These are phyloP conservation scores for Ploceus nigricollis DNA, from an alignment of 2,113 vertebrate species.

Conservation along the genomic window DNA sequence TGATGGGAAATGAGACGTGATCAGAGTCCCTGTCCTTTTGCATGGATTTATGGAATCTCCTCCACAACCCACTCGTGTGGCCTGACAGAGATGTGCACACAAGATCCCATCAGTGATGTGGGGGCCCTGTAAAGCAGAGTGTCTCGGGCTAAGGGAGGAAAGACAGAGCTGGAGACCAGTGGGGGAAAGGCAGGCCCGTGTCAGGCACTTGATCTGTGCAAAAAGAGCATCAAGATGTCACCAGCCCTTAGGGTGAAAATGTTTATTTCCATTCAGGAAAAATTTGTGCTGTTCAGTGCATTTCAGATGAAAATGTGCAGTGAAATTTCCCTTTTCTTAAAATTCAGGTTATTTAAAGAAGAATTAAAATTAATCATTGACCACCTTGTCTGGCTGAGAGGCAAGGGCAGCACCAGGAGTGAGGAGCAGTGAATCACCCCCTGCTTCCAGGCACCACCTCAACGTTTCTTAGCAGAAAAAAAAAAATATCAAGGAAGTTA, in stretches of 20 bases:
- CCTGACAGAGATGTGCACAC: accelerated
- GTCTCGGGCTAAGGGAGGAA: not conserved
- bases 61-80: accelerated
- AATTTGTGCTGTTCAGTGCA: not conserved
- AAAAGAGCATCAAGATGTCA: not conserved
- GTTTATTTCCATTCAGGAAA: not conserved
- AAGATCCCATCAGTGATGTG: not conserved
- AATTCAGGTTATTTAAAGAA: not conserved
- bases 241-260: not conserved
- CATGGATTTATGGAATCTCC: not conserved
- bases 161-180: not conserved
- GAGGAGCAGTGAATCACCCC: not conserved
- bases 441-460: not conserved
- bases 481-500: not conserved
- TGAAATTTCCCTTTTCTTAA: not conserved
- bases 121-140: not conserved
- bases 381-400: not conserved
- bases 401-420: not conserved
- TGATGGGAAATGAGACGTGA: not conserved
- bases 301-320: not conserved
- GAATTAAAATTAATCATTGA: not conserved
- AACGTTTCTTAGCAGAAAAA: not conserved
- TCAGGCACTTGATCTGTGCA: not conserved
- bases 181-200: not conserved
- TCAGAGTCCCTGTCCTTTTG: not conserved